Percentiles rank a stretch among this genome's conserved stretches.
Conservation (phyloP, 2,888 invertebrate species). For the Oscheius sp. region DNA sequence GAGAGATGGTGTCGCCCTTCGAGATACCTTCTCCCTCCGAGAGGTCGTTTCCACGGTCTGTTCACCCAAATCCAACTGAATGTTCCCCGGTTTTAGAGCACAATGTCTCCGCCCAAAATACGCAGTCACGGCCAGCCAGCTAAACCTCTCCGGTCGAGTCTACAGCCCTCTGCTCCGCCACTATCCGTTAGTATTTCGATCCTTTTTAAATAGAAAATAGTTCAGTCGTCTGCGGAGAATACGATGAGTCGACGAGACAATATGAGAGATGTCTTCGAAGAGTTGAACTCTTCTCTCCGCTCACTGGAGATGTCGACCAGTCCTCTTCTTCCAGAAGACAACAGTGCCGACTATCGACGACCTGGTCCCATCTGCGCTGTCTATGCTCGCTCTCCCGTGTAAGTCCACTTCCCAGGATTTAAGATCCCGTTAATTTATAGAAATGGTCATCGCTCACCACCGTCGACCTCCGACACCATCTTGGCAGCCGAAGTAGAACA, state of each 20-base stretch:
- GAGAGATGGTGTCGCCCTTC: constrained; percentile 46
- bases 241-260: constrained; percentile 37
- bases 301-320: constrained; percentile 23
- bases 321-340: constrained; percentile 1
- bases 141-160: constrained; percentile 41
- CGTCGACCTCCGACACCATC: constrained; percentile 14
- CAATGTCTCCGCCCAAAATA: constrained; percentile 34
- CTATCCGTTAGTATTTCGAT: constrained; percentile 35
- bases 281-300: constrained; percentile 32
- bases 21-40: constrained; percentile 54
- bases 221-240: constrained; percentile 41
- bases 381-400: constrained; percentile 37
- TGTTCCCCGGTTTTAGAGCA: neutral
- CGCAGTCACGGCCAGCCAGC: constrained; percentile 41
- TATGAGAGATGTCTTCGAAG: constrained; percentile 30
- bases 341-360: constrained; percentile 1
- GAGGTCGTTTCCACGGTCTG: constrained; percentile 41
- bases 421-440: constrained; percentile 9
- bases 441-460: constrained; percentile 5
- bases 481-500: constrained; percentile 44
- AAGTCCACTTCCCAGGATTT: neutral
- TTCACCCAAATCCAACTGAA: neutral
- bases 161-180: constrained; percentile 59
- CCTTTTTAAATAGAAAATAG: too few species aligned
- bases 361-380: constrained; percentile 35